A percentile compares a stretch with the other conserved stretches of the same genome.
These are phyloP conservation scores for Lepidurus arcticus DNA, from an alignment of 1,140 invertebrate species.

Conservation along the genomic window DNA sequence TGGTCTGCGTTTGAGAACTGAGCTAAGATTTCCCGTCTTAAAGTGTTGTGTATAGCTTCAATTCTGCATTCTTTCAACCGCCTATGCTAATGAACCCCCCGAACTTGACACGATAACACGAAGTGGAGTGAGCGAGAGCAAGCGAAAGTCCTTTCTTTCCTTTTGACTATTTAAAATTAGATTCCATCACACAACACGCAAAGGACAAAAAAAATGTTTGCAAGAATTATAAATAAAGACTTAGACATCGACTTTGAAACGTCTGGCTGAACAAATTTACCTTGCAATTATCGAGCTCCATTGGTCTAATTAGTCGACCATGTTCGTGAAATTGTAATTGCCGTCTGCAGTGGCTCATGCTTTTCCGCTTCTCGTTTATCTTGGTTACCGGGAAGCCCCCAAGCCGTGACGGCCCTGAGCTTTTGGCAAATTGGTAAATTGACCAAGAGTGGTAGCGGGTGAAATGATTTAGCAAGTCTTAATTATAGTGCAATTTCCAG, in stretches of 20 bases:
- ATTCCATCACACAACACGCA: constrained; percentile 25
- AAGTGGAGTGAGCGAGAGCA: too few species aligned
- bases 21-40: too few species aligned
- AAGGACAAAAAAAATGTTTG: neutral
- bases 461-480: neutral
- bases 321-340: constrained; percentile 3
- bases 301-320: neutral
- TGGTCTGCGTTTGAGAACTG: neutral
- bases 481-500: too few species aligned
- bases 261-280: neutral
- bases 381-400: neutral
- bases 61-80: too few species aligned
- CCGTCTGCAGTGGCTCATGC: neutral
- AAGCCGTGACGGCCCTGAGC: neutral
- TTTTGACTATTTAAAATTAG: neutral
- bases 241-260: too few species aligned
- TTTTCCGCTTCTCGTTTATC: neutral
- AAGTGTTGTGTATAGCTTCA: too few species aligned
- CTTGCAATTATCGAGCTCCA: neutral
- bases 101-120: too few species aligned
- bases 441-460: neutral
- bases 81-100: neutral
- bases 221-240: too few species aligned
- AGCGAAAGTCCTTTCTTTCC: neutral
- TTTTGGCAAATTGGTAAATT: neutral